Evolutionary conservation across 2,888 invertebrate species (phyloP), one percentile per base, ranked within the genome.

Genomic region (Sclerodermus sp.): DNA sequence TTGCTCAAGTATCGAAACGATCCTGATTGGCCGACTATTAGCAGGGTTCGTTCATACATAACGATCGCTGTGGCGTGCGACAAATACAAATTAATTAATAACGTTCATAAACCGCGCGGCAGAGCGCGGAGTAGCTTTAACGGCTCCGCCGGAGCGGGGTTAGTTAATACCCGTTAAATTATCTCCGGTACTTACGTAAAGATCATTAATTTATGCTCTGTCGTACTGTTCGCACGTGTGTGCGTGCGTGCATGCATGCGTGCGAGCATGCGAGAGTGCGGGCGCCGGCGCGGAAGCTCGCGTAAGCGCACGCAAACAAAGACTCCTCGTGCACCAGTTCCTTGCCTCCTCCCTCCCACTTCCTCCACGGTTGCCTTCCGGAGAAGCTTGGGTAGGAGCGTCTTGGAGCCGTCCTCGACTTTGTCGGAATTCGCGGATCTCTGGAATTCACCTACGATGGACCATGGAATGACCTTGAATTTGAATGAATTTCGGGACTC

Each of bases 31-130:
- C 48, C 47, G 53, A 42, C 60, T 61, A 64, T 67, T 68, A 65
- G 51, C 58, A 53, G 42, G 45, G 48, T 48, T 50, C 58, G 57
- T 48, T 49, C 51, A 42, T 23, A 23, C 23, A 13, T 68, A 67
- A 68, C 63, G 66, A 67, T 64, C 58, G 57, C 23, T 45, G 42
- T 41, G 42, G 48, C 42, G 49, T 44, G 53, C 61, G 70, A 70
- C 68, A 69, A 71, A 68, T 71, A 67, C 64, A 67, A 71, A 72
- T 72, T 72, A 71, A 71, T 72, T 71, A 71, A 71, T 71, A 70
- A 70, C 66, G 65, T 65, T 67, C 71, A 63, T 71, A 67, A 70
- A 70, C 57, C 62, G 57, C 53, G 46, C 57, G 39, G 45, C 46
- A 36, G 43, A 18, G 39, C 36, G 36, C 45, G 45, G 49, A 61